Percentiles rank a stretch among this genome's conserved stretches.
Conservation (phyloP, 2,797 vertebrate genomes). For the Sebastes baramenuke region DNA sequence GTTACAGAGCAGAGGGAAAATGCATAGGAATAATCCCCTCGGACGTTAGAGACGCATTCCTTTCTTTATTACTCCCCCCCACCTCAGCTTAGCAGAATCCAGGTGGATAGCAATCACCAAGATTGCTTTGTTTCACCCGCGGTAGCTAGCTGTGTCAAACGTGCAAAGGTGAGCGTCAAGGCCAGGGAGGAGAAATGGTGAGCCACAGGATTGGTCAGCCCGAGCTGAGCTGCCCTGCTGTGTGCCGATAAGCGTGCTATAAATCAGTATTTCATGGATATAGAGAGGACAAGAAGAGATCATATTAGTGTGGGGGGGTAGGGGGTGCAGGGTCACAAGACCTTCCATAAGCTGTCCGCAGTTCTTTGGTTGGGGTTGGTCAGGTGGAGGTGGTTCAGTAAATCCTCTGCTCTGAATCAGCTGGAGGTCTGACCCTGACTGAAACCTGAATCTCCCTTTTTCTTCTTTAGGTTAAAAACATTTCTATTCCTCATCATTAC, state of each 20-base stretch:
- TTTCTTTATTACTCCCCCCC: conserved; percentile 77
- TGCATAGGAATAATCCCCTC: conserved; percentile 68
- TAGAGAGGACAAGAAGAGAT: conserved; percentile 44
- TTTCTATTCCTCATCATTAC: background rate
- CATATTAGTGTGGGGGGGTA: conserved; percentile 18
- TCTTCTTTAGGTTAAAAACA: background rate
- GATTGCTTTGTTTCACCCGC: conserved; percentile 57
- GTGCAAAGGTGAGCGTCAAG: conserved; percentile 62
- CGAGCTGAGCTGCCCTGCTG: conserved; percentile 36
- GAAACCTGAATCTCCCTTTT: background rate
- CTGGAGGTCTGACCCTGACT: background rate
- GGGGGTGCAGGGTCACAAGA: conserved; percentile 44
- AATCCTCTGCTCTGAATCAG: conserved; percentile 39
- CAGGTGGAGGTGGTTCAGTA: conserved; percentile 49
- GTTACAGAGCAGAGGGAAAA: conserved; percentile 60
- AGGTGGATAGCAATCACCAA: conserved; percentile 68
- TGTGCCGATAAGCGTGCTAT: conserved; percentile 57
- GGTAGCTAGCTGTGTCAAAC: conserved; percentile 36
- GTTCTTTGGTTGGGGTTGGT: conserved; percentile 27
- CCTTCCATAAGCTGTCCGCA: conserved; percentile 43
- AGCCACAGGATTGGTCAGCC: conserved; percentile 15
- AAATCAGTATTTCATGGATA: conserved; percentile 62
- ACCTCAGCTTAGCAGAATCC: conserved; percentile 56
- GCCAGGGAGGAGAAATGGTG: conserved; percentile 24
- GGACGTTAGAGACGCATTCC: conserved; percentile 73